Percentiles rank a stretch among this genome's conserved stretches.
Conservation (phyloP, 2,797 vertebrate genomes). For the Pampus argenteus region DNA sequence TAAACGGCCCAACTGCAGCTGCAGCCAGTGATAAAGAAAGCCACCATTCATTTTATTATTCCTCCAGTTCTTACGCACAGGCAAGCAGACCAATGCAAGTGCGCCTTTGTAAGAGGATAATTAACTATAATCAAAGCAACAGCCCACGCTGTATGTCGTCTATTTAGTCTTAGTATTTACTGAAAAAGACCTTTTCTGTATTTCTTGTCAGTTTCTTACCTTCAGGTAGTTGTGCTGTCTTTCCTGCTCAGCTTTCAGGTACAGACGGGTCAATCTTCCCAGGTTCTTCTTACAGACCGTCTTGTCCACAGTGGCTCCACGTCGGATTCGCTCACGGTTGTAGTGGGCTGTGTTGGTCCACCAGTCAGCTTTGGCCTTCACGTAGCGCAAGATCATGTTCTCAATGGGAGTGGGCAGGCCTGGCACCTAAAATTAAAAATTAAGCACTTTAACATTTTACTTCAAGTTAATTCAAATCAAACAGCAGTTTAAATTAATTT, state of each 20-base stretch:
- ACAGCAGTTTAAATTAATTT: not conserved
- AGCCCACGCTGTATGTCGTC: no score
- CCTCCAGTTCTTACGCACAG: constrained; percentile 79
- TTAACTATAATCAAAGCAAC: not conserved
- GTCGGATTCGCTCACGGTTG: constrained; percentile 97
- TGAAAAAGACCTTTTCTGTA: not conserved
- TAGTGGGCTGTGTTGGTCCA: constrained; percentile 99
- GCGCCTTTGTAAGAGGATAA: constrained; percentile 74
- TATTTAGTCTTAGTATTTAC: not conserved
- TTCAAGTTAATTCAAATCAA: not conserved
- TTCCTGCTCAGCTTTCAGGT: constrained; percentile 98
- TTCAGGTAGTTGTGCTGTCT: constrained; percentile 99
- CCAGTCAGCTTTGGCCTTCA: constrained; percentile 99
- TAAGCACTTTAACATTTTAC: not conserved
- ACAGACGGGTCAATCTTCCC: constrained; percentile 95
- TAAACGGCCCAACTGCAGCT: constrained; percentile 38
- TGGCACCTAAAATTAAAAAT: constrained; percentile 86
- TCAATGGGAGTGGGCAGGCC: constrained; percentile 98
- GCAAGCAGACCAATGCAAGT: constrained; percentile 78
- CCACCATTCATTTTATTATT: constrained; percentile 62
- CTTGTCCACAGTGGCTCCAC: constrained; percentile 98
- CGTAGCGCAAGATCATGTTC: constrained; percentile 99
- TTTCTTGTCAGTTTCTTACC: constrained; percentile 72
- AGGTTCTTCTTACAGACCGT: constrained; percentile 99
- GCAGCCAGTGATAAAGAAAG: constrained; percentile 47